Evolutionary conservation across 2,797 vertebrate genomes (phyloP).

Genomic region (Gymnoscopelus braueri): DNA sequence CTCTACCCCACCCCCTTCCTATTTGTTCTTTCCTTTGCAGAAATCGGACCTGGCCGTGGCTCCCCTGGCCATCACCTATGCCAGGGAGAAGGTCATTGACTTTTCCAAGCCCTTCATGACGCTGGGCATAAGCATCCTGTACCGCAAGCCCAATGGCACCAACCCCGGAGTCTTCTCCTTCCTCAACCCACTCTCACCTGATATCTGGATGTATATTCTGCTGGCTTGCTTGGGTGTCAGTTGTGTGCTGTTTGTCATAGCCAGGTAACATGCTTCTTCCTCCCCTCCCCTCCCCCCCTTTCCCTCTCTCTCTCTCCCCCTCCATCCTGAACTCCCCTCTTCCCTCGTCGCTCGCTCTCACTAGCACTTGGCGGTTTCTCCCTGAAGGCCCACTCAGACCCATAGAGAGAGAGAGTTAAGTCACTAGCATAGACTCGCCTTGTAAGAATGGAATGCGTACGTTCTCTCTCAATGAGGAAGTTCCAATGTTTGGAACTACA

Average conservation of each 20-base stretch:
- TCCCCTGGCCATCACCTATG: constrained; percentile 97
- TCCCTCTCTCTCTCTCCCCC: constrained; percentile 21
- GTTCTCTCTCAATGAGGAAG: no score
- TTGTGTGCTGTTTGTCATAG: constrained; percentile 92
- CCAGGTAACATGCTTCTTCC: constrained; percentile 92
- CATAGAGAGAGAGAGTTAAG: no score
- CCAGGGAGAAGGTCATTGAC: constrained; percentile 99
- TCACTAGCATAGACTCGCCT: no score
- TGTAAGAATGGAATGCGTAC: no score
- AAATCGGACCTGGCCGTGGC: constrained; percentile 98
- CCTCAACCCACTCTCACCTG: constrained; percentile 91
- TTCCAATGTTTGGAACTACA: no score
- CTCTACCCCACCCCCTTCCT: constrained; percentile 13
- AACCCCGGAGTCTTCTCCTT: constrained; percentile 98
- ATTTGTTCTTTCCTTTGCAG: constrained; percentile 73
- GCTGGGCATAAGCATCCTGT: constrained; percentile 99
- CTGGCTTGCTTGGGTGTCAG: constrained; percentile 99
- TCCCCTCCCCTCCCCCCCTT: neutral
- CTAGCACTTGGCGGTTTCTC: constrained; percentile 44
- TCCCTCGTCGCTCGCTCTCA: constrained; percentile 9
- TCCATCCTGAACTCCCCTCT: neutral
- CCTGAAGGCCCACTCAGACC: constrained; percentile 4
- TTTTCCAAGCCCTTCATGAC: constrained; percentile 99
- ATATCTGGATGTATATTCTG: constrained; percentile 99
- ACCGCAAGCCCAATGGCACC: constrained; percentile 99